Conservation (phyloP, 2,797 vertebrate species). For the Cheirogaleus major region DNA sequence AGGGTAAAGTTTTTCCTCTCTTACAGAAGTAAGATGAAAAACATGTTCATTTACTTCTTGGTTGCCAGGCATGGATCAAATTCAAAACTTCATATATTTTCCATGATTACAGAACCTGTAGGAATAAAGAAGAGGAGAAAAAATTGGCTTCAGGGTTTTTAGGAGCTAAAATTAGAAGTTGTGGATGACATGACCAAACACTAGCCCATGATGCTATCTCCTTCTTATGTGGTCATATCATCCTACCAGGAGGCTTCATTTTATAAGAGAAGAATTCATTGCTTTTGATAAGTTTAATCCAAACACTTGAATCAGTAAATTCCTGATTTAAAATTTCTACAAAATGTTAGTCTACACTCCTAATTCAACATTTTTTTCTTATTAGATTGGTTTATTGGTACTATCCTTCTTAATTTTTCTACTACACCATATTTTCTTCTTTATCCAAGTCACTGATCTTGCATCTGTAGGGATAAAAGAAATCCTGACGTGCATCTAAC, state of each 20-base stretch:
- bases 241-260: not conserved
- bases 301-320: not conserved
- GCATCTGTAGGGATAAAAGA: not conserved
- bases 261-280: not conserved
- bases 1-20: not conserved
- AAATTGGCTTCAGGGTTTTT: not conserved
- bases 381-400: not conserved
- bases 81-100: not conserved
- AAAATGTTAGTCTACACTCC: not conserved
- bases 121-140: not conserved
- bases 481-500: not conserved
- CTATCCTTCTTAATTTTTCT: not conserved
- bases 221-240: not conserved
- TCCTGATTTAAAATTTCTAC: slow-evolving; percentile 15
- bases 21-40: not conserved
- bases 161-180: not conserved
- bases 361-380: not conserved
- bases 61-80: not conserved
- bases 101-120: not conserved
- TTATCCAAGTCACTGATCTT: not conserved
- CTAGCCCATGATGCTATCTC: not conserved
- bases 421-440: not conserved
- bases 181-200: not conserved
- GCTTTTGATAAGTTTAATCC: not conserved
- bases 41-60: not conserved